Conservation (phyloP, 2,888 invertebrate genomes). For the Cerceris rybyensis region DNA sequence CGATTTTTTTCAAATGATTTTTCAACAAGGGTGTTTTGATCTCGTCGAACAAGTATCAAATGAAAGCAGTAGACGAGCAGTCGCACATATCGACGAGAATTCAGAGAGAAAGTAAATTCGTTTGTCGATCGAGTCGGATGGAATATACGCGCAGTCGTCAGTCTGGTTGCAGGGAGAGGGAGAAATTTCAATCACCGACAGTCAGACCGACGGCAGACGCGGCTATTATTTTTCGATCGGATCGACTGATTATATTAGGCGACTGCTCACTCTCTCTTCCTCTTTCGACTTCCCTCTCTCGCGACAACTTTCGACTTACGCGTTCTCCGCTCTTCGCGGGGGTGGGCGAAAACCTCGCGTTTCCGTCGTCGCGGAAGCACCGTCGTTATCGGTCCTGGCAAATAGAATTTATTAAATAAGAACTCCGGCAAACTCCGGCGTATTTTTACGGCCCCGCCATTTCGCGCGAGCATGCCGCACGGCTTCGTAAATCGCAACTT, state of each 20-base stretch:
- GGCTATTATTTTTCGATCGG: constrained; percentile 81
- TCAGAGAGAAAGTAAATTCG: constrained; percentile 65
- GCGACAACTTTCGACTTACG: background rate
- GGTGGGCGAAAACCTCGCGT: constrained; percentile 15
- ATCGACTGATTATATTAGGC: constrained; percentile 80
- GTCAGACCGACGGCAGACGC: constrained; percentile 68
- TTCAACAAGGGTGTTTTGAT: background rate
- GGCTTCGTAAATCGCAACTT: constrained; percentile 43
- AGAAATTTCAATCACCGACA: constrained; percentile 74
- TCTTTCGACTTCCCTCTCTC: background rate
- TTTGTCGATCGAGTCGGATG: constrained; percentile 30
- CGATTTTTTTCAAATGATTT: background rate
- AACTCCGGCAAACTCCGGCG: constrained; percentile 1
- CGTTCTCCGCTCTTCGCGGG: constrained; percentile 11
- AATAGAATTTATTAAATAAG: constrained; percentile 57
- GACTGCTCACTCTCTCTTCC: constrained; percentile 59
- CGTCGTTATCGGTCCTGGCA: constrained; percentile 49
- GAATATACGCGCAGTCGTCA: constrained; percentile 16
- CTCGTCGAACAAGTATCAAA: background rate
- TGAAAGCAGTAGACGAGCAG: constrained; percentile 51
- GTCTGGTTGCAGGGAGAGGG: constrained; percentile 45
- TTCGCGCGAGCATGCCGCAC: constrained; percentile 9
- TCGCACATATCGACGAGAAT: constrained; percentile 52
- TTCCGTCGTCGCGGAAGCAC: constrained; percentile 43
- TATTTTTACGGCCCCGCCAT: constrained; percentile 37